These are phyloP conservation scores for Caenorhabditis sp. DNA, from an alignment of 2,888 invertebrate species.

Conservation along the genomic window DNA sequence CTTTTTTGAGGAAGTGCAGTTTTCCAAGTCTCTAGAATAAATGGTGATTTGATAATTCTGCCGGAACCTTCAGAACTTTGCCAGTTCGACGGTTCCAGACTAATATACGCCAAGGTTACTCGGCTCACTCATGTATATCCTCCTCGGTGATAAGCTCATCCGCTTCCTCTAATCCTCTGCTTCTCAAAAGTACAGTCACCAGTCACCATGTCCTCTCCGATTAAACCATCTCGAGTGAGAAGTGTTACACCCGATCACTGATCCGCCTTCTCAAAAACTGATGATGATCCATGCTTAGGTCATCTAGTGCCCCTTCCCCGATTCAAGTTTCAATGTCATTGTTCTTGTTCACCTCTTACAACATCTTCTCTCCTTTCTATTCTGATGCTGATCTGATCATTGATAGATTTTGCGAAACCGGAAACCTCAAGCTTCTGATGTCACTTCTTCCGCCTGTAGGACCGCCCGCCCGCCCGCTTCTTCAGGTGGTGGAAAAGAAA, in stretches of 20 bases:
- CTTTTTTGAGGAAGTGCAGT: too few species aligned
- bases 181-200: background rate
- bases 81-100: too few species aligned
- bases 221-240: background rate
- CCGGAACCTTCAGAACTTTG: too few species aligned
- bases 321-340: constrained; percentile 11
- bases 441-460: constrained; percentile 10
- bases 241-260: constrained; percentile 7
- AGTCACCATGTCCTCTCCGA: background rate
- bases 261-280: constrained; percentile 17
- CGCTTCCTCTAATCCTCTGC: too few species aligned
- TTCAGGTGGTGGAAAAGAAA: background rate
- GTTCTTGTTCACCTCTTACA: constrained; percentile 8
- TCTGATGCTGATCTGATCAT: constrained; percentile 32
- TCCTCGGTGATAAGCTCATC: too few species aligned
- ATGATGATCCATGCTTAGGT: constrained; percentile 9
- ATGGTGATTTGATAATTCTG: too few species aligned
- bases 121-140: too few species aligned
- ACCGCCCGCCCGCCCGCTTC: too few species aligned
- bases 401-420: constrained; percentile 22
- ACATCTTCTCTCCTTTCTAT: background rate
- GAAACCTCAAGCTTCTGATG: constrained; percentile 20
- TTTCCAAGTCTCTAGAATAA: too few species aligned
- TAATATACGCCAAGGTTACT: too few species aligned
- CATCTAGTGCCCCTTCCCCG: background rate